These are phyloP conservation scores for Aricia artaxerxes DNA, from an alignment of 2,888 invertebrate genomes.

Conservation along the genomic window DNA sequence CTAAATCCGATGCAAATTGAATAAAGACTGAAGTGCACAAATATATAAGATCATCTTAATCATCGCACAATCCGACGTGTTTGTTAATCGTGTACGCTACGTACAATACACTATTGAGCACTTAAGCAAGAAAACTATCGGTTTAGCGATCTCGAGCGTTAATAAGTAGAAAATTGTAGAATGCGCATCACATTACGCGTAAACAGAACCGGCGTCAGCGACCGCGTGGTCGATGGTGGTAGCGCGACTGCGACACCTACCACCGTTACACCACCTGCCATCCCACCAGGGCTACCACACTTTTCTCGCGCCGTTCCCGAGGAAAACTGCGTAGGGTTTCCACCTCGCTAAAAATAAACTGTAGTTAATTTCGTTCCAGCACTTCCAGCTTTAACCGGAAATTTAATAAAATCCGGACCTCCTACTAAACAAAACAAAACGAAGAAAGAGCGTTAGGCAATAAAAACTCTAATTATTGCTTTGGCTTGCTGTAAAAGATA, in stretches of 20 bases:
- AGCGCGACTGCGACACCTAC: conserved; percentile 64
- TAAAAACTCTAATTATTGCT: too few species aligned
- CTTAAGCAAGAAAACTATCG: neutral
- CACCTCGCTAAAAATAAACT: neutral
- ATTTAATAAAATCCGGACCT: too few species aligned
- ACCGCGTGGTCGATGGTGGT: conserved; percentile 58
- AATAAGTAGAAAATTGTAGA: conserved; percentile 17
- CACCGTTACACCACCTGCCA: conserved; percentile 66
- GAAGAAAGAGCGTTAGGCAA: too few species aligned
- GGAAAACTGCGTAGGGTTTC: neutral
- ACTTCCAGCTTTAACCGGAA: too few species aligned
- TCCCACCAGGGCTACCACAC: neutral
- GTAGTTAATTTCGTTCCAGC: too few species aligned
- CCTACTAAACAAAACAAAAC: too few species aligned
- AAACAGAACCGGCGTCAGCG: conserved; percentile 37
- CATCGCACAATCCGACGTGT: conserved; percentile 4
- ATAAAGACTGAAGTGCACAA: neutral
- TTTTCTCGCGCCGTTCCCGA: neutral
- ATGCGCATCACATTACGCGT: conserved; percentile 18
- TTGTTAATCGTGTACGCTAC: neutral
- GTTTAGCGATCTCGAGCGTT: conserved; percentile 1
- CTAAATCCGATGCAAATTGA: neutral
- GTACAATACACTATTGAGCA: neutral
- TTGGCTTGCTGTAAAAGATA: too few species aligned
- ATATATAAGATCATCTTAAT: neutral